Base-by-base conservation (phyloP, 2,113 vertebrate species). In the Brachirus orientalis region DNA sequence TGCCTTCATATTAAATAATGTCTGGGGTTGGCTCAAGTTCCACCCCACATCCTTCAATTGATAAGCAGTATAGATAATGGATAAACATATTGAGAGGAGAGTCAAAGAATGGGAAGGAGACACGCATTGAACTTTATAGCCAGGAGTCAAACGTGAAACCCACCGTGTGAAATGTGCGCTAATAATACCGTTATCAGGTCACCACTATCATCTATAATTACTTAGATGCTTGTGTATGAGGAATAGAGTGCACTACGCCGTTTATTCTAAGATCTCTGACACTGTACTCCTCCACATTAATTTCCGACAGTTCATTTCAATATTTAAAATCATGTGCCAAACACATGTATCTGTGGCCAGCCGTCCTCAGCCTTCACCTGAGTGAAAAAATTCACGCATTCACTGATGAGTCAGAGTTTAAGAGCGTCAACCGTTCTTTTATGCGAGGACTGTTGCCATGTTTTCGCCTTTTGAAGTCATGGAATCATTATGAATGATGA, bases 401-500 rank as follows among this genome's bases (percentile, higher is more conserved):
- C 46, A 6, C 40, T 8, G 60, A 83, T 84, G 88, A 88, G 61
- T 87, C 80, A 84, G 54, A 47, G 38, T 77, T 81, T 83, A 79
- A 84, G 41, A 79, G 72, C 72, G 22, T 48, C 37, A 6, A 82
- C 43, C 8, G 50, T 48, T 20, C 80, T 88, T 86, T 84, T 72
- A 88, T 75, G 80, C 69, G 73, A 66, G 63, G 38, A 28, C 52
- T 60, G 72, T 85, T 72, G 62, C 60, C 70, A 84, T 88, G 81
- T 70, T 84, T 72, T 84, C 62, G 73, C 73, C 56, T 72, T 84
- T 52, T 86, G 79, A 81, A 88, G 87, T 77, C 84, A 79, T 73
- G 75, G 74, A 84, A 79, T 82, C 79, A 75, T 80, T 65, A 52
- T 43, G 43, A 70, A 79, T 52, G 22, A 79, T 60, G 74, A 85